Percentiles rank a stretch among this genome's conserved stretches.
These are phyloP conservation scores for Eristalis tenax DNA, from an alignment of 2,888 invertebrate species.

Conservation along the genomic window DNA sequence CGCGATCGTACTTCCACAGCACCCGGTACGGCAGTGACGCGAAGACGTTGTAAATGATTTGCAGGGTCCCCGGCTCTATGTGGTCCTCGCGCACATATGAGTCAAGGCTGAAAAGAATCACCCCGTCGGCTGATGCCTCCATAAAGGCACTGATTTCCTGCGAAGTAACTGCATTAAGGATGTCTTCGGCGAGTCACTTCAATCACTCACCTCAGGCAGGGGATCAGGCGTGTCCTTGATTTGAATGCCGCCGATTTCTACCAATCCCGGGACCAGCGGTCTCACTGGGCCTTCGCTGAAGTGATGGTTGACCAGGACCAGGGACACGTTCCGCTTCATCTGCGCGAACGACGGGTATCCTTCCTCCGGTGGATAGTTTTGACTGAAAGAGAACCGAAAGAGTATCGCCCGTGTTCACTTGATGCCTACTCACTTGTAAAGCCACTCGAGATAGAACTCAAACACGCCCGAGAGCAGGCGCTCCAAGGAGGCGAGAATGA, in stretches of 20 bases:
- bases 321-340: slow-evolving; percentile 70
- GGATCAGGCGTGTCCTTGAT: slow-evolving; percentile 70
- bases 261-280: slow-evolving; percentile 72
- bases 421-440: slow-evolving; percentile 30
- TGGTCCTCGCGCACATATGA: slow-evolving; percentile 75
- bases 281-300: slow-evolving; percentile 70
- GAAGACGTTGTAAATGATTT: slow-evolving; percentile 83
- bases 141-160: slow-evolving; percentile 76
- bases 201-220: slow-evolving; percentile 67
- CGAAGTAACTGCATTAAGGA: neutral
- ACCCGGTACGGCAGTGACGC: slow-evolving; percentile 83
- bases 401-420: neutral
- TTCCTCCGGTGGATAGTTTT: slow-evolving; percentile 46
- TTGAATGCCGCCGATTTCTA: slow-evolving; percentile 74
- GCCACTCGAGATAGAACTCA: slow-evolving; percentile 11
- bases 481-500: slow-evolving; percentile 32
- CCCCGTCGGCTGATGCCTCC: slow-evolving; percentile 78
- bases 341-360: slow-evolving; percentile 70
- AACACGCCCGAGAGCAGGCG: neutral
- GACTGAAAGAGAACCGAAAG: neutral
- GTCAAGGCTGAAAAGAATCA: slow-evolving; percentile 79
- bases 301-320: slow-evolving; percentile 72
- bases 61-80: slow-evolving; percentile 81
- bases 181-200: neutral
- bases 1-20: slow-evolving; percentile 85